Conservation (phyloP, 2,113 vertebrate genomes). For the Ovibos moschatus region DNA sequence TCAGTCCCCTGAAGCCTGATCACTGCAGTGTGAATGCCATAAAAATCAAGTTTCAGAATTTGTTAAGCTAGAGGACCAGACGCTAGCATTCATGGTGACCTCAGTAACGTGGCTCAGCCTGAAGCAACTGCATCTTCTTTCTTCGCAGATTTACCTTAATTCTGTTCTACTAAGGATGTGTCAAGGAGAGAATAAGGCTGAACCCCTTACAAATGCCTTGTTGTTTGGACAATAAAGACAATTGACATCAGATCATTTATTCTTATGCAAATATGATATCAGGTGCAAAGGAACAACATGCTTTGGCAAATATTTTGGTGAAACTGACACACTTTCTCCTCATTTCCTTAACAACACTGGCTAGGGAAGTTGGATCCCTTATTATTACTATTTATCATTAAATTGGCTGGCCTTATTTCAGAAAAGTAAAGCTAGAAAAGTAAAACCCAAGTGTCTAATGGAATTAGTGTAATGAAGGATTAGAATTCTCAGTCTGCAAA, state of each 20-base stretch:
- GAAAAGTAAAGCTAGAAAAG: not conserved
- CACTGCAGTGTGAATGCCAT: constrained; percentile 19
- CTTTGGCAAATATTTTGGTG: constrained; percentile 6
- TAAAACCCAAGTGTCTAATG: not conserved
- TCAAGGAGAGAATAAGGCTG: not conserved
- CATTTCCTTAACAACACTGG: not conserved
- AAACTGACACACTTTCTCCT: not conserved
- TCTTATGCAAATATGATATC: not conserved
- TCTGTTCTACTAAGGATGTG: constrained; percentile 28
- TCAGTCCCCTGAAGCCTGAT: constrained; percentile 58
- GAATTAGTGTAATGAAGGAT: not conserved
- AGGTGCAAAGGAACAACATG: not conserved
- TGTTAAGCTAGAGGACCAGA: constrained; percentile 50
- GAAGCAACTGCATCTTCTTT: constrained; percentile 40
- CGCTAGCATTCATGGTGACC: constrained; percentile 54
- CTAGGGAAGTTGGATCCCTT: not conserved
- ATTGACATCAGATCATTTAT: not conserved
- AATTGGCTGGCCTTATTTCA: not conserved
- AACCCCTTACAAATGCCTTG: not conserved
- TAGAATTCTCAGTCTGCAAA: constrained; percentile 15
- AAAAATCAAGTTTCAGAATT: constrained; percentile 64
- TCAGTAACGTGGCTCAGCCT: constrained; percentile 37
- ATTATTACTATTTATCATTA: not conserved
- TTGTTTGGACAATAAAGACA: not conserved
- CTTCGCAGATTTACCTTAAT: not conserved